Base-by-base conservation (phyloP, 2,113 vertebrate species). In the Etia nguti region DNA sequence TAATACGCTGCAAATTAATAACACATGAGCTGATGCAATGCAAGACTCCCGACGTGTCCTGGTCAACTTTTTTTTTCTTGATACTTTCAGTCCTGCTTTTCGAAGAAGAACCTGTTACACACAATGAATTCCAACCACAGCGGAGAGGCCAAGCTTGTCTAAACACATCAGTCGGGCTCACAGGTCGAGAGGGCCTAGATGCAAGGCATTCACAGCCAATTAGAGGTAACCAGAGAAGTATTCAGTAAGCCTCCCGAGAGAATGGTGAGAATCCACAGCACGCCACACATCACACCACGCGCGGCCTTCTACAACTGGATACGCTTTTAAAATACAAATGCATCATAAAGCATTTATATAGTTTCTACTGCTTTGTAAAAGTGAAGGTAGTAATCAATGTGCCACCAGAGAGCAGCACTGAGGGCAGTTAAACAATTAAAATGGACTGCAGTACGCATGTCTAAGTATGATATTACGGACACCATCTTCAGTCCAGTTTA, bases 241-340 rank as follows among this genome's bases (percentile, higher is more conserved):
- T 93, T 95, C 87, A 94, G 73, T 81, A 4, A 41, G 86, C 29
- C 70, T 90, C 65, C 68, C 2, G 5, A 56, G 62, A 87, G 91
- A 95, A 95, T 92, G 83, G 81, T 10, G 81, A 90, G 89, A 94
- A 94, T 94, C 31, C 52, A 48, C 87, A 79, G 84, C 83, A 86
- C 8, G 79, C n/a, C 20, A 65, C 83, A 70, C 83, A 68, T 83
- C 82, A 82, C 70, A 65, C 60, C 34, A 87, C 18, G 29, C 34
- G 48, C 79, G 62, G 59, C 29, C 36, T 79, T 59, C 41, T 79
- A 86, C 83, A 81, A 65, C 29, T 34, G 20, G 79, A 85, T 59
- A 82, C 3, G 43, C 50, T 81, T 62, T 50, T 46, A 65, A 57
- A 89, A 83, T 60, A 52, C 24, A 82, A 29, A 41, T 41, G 38